phyloP scores from a whole-genome alignment of 2,113 vertebrate genomes.

The Anhinga anhinga region DNA sequence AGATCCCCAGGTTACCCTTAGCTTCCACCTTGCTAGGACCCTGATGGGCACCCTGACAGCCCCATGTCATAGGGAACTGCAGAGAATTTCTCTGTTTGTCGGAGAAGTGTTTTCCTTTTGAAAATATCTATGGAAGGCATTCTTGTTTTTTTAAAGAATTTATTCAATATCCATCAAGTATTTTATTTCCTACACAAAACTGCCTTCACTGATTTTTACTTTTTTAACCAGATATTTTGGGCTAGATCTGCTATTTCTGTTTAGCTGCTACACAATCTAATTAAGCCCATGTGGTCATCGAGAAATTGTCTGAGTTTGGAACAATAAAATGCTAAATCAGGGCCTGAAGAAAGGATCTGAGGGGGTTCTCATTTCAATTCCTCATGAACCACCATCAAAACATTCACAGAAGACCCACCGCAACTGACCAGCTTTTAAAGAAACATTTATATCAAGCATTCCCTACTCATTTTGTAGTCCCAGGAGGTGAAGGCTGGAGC shows the following conservation, averaged over 20 bases:
- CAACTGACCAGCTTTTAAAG: not conserved
- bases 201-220: not conserved
- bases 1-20: not conserved
- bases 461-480: not conserved
- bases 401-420: not conserved
- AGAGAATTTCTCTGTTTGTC: not conserved
- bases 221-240: not conserved
- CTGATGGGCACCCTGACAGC: not conserved
- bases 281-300: not conserved
- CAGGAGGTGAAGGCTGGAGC: not conserved
- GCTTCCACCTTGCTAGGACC: not conserved
- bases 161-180: not conserved
- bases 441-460: not conserved
- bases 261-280: not conserved
- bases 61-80: not conserved
- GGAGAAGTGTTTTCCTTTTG: not conserved
- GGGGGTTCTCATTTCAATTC: not conserved
- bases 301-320: not conserved
- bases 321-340: not conserved
- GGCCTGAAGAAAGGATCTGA: not conserved
- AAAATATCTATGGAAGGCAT: not conserved
- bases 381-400: not conserved
- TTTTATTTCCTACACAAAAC: not conserved
- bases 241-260: not conserved
- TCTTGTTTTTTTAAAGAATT: not conserved